These are phyloP conservation scores for Harpalus rufipes DNA, from an alignment of 2,888 invertebrate genomes.

Conservation along the genomic window DNA sequence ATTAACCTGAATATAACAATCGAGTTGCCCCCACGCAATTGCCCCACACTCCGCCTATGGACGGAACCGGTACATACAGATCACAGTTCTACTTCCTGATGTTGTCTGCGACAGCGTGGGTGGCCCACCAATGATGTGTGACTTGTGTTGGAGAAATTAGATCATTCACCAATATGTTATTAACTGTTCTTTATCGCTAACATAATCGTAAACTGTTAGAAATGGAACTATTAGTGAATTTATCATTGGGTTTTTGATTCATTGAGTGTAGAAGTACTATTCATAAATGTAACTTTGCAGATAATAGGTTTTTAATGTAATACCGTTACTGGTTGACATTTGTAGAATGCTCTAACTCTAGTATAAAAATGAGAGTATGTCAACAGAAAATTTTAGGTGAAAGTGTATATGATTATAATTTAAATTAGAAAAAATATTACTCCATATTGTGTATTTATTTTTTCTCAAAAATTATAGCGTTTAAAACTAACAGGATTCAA, in stretches of 20 bases:
- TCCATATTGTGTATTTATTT: too few relatives aligned
- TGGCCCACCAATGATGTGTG: constrained; percentile 35
- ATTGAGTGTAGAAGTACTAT: too few relatives aligned
- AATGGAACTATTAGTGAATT: background rate
- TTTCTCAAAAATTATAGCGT: too few relatives aligned
- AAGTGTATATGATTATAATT: too few relatives aligned
- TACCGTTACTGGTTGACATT: too few relatives aligned
- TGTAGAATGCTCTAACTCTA: too few relatives aligned
- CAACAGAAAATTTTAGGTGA: too few relatives aligned
- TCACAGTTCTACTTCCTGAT: constrained; percentile 29
- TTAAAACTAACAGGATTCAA: too few relatives aligned
- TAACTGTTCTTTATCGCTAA: constrained; percentile 26
- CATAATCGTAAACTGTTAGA: background rate
- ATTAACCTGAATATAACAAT: constrained; percentile 39
- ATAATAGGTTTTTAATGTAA: too few relatives aligned
- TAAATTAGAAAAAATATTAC: too few relatives aligned
- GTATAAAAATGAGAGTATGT: too few relatives aligned
- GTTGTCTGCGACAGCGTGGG: constrained; percentile 12
- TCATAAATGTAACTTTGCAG: too few relatives aligned
- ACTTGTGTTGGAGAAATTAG: constrained; percentile 9
- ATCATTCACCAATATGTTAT: constrained; percentile 34
- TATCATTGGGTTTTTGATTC: background rate
- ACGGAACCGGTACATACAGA: background rate
- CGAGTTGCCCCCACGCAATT: constrained; percentile 36
- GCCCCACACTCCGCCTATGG: constrained; percentile 32